These are phyloP conservation scores for Scaptomyza cyrtandrae DNA, from an alignment of 2,888 invertebrate species.

Conservation along the genomic window DNA sequence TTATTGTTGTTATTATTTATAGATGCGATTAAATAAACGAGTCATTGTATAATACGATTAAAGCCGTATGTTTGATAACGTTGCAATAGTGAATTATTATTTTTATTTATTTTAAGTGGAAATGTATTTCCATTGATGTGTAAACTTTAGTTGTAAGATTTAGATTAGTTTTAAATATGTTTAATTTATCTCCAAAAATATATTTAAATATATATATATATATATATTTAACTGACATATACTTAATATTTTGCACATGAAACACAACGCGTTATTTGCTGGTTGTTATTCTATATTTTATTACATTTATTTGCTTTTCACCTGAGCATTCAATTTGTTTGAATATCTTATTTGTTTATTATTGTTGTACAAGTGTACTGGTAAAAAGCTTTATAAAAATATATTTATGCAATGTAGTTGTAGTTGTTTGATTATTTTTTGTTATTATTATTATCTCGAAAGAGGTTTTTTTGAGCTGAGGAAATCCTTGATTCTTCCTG, in stretches of 20 bases:
- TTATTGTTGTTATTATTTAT: conserved; percentile 20
- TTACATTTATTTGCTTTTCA: conserved; percentile 41
- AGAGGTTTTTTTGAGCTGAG: conserved; percentile 15
- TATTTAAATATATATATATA: conserved; percentile 57
- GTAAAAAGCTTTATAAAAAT: conserved; percentile 68
- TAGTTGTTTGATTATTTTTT: conserved; percentile 19
- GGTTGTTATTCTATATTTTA: conserved; percentile 23
- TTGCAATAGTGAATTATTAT: conserved; percentile 23
- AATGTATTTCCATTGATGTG: conserved; percentile 15
- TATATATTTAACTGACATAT: conserved; percentile 1
- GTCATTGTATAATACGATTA: conserved; percentile 24
- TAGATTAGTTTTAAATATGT: conserved; percentile 17
- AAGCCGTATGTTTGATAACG: conserved; percentile 38
- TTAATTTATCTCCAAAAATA: conserved; percentile 66
- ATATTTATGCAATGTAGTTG: conserved; percentile 33
- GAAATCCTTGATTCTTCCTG: conserved; percentile 7
- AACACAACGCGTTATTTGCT: conserved; percentile 66
- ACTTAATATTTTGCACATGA: conserved; percentile 65
- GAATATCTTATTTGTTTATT: not conserved
- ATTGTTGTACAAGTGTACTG: conserved; percentile 35
- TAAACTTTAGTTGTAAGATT: conserved; percentile 26
- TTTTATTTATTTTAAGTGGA: conserved; percentile 4
- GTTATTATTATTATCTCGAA: conserved; percentile 1
- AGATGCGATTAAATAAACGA: conserved; percentile 30
- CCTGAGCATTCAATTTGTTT: conserved; percentile 63